Conservation (phyloP, 1,140 invertebrate genomes). For the Tenebrio molitor region DNA sequence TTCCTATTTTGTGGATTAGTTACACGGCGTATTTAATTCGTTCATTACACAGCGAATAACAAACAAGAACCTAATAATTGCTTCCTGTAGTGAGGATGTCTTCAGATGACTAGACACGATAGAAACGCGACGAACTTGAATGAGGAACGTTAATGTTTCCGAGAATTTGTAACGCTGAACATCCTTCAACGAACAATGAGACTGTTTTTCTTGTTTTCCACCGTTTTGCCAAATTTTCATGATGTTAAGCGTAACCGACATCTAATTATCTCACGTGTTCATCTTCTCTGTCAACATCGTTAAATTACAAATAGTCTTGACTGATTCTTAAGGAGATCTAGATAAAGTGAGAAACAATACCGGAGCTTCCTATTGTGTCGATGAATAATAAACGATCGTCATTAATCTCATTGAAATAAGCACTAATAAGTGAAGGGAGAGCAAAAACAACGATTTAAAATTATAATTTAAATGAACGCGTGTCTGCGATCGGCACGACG, state of each 20-base stretch:
- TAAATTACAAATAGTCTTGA: conserved; percentile 6
- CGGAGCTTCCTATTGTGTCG: conserved; percentile 13
- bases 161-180: not conserved
- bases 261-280: conserved; percentile 8
- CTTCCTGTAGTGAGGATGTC: conserved; percentile 1
- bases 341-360: conserved; percentile 14
- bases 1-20: conserved; percentile 5
- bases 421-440: conserved; percentile 45
- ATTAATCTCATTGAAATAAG: conserved; percentile 28
- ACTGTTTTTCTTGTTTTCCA: not conserved
- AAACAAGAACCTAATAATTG: conserved; percentile 30
- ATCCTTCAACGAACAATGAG: not conserved
- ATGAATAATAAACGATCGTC: conserved; percentile 38
- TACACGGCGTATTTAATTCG: not conserved
- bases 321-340: not conserved
- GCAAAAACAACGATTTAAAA: conserved; percentile 29
- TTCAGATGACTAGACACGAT: conserved; percentile 6
- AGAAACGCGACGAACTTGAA: not conserved
- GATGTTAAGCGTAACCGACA: too few species aligned
- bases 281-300: not conserved
- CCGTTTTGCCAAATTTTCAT: too few species aligned
- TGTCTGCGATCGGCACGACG: conserved; percentile 5
- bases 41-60: not conserved
- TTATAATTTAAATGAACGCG: conserved; percentile 31
- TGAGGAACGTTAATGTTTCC: not conserved